Base-by-base conservation (phyloP, 2,113 vertebrate genomes). In the Odontesthes bonariensis region DNA sequence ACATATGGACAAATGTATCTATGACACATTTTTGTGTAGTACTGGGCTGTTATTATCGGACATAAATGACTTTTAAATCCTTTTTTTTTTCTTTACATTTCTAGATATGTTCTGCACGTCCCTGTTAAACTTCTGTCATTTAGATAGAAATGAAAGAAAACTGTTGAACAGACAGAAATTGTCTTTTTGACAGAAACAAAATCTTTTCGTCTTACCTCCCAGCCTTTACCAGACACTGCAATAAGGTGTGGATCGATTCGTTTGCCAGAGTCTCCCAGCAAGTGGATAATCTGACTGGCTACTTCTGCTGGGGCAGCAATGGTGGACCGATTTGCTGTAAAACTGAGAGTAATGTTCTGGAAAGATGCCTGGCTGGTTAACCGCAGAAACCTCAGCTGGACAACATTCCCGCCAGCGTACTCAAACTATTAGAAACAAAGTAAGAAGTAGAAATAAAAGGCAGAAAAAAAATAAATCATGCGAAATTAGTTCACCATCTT, bases 321-420 rank as follows among this genome's bases (percentile, higher is more conserved):
- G 13, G 8, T 40, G 12, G 16, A 73, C 16, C 46, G 54, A 47
- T 82, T 75, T 55, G 60, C 42, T 40, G 71, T 67, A 69, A 87
- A 92, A 51, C 76, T 73, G 32, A 94, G 55, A n/a, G 67, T 89
- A 71, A 95, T 58, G 67, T 55, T 71, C 81, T 95, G 95, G 55
- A 87, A 89, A 38, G 84, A 92, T 0, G 83, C 83, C 70, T 72
- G 86, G 72, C 94, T 95, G 87, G 93, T 92, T 54, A 95, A 77
- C 42, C 87, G 87, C 47, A 95, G 83, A 74, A 95, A 95, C 71
- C 94, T 91, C 23, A 95, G 85, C 87, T 95, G 95, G 35, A 95
- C 93, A 6, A 92, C 82, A 60, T 88, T 87, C 22, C 92, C 22
- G 19, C 88, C 89, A n/a, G 53, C 12, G 44, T 95, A 95, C 35